Conservation (phyloP, 2,888 invertebrate species). For the Lottia scabra region DNA sequence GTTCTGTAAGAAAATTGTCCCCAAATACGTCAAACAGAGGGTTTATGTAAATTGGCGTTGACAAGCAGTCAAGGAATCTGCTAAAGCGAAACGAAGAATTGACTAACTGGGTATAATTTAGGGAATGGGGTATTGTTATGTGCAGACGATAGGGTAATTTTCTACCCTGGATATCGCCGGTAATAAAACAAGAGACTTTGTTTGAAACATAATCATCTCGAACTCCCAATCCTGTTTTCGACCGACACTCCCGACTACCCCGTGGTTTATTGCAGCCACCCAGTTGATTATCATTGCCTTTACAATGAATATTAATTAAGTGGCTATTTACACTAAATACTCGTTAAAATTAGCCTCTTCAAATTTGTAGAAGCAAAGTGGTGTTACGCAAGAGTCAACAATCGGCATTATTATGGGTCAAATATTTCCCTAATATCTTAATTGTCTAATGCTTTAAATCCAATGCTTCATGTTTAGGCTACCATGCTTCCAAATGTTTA, state of each 20-base stretch:
- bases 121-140: not conserved
- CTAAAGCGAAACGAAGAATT: not conserved
- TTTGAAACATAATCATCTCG: not conserved
- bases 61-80: not conserved
- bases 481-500: too few relatives aligned
- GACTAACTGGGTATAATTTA: constrained; percentile 1
- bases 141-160: constrained; percentile 2
- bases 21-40: not conserved
- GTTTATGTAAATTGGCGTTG: not conserved
- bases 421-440: too few relatives aligned
- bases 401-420: too few relatives aligned
- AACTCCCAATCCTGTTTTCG: not conserved
- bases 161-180: not conserved
- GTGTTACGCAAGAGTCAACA: too few relatives aligned
- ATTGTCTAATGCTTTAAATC: too few relatives aligned
- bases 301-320: too few relatives aligned
- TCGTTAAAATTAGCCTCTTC: too few relatives aligned
- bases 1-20: not conserved
- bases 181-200: not conserved
- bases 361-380: too few relatives aligned
- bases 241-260: not conserved
- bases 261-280: too few relatives aligned
- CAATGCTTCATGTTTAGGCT: too few relatives aligned
- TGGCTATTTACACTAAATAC: too few relatives aligned
- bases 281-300: too few relatives aligned